Conservation (phyloP, 37 sponge, comb jelly and placozoan genomes). For the Diacarnus erythraeanus region DNA sequence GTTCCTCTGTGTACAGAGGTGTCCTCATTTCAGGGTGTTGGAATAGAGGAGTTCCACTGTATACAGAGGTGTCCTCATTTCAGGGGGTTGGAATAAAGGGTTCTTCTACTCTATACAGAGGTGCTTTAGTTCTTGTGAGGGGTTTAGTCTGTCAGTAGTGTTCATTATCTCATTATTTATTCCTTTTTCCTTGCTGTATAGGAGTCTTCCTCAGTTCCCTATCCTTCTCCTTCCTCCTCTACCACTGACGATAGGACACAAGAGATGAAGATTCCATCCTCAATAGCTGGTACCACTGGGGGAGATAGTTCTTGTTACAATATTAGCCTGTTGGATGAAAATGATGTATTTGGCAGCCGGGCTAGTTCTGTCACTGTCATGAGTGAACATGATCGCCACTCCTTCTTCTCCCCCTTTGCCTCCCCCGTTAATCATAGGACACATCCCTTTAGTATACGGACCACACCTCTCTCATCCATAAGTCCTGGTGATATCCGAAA, state of each 20-base stretch:
- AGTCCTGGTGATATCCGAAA: neutral
- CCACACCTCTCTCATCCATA: neutral
- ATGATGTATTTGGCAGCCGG: conserved; percentile 21
- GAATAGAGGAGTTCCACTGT: too few relatives aligned
- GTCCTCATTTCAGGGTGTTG: too few relatives aligned
- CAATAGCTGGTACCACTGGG: too few relatives aligned
- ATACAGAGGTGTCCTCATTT: too few relatives aligned
- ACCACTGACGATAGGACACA: neutral
- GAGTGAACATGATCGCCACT: conserved; percentile 28
- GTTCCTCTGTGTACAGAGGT: too few relatives aligned
- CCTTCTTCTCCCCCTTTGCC: conserved; percentile 11
- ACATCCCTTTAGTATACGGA: conserved; percentile 54
- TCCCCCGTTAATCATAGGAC: conserved; percentile 20
- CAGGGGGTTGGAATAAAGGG: too few relatives aligned
- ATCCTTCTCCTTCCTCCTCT: neutral
- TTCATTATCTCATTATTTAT: neutral
- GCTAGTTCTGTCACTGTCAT: conserved; percentile 27
- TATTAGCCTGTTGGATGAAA: neutral
- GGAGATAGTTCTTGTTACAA: too few relatives aligned
- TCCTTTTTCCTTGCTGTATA: neutral
- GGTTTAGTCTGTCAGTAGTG: too few relatives aligned
- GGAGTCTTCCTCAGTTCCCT: neutral
- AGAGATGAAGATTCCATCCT: neutral
- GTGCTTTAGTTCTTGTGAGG: too few relatives aligned
- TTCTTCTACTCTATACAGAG: too few relatives aligned